These are phyloP conservation scores for Guaruba guarouba DNA, from an alignment of 2,113 vertebrate species.

Conservation along the genomic window DNA sequence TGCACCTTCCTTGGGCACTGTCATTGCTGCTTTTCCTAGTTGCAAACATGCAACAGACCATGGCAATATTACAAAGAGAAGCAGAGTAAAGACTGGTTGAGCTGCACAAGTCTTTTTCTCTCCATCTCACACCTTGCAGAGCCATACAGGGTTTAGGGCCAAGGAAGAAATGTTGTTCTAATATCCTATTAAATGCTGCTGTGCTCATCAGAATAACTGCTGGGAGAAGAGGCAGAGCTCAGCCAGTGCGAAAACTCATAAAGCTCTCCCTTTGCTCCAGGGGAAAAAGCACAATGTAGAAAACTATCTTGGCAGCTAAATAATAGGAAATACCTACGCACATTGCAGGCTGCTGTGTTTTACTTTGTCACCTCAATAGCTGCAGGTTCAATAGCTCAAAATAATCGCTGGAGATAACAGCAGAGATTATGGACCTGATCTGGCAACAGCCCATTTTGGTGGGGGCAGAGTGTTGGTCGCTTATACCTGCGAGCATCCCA, in stretches of 20 bases:
- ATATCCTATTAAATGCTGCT: not conserved
- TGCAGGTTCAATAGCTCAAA: not conserved
- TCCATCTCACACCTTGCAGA: not conserved
- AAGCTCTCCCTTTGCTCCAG: not conserved
- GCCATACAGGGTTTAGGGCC: not conserved
- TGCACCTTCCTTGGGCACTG: not conserved
- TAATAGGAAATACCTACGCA: not conserved
- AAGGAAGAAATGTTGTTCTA: not conserved
- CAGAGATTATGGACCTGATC: not conserved
- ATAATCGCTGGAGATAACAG: not conserved
- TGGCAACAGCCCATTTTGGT: not conserved
- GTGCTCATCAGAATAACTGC: not conserved
- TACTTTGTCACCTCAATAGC: not conserved
- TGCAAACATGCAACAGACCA: not conserved
- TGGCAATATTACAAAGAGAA: not conserved
- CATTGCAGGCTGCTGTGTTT: not conserved
- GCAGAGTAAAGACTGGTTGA: rapidly evolving
- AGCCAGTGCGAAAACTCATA: not conserved
- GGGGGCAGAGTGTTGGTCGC: not conserved
- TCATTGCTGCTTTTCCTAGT: not conserved
- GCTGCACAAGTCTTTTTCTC: not conserved
- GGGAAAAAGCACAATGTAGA: not conserved
- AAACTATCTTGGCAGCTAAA: not conserved
- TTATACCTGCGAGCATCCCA: not conserved
- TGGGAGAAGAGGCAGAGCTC: not conserved